A percentile compares a stretch with the other conserved stretches of the same genome.
Conservation (phyloP, 2,797 vertebrate species). For the Crax fasciolata region DNA sequence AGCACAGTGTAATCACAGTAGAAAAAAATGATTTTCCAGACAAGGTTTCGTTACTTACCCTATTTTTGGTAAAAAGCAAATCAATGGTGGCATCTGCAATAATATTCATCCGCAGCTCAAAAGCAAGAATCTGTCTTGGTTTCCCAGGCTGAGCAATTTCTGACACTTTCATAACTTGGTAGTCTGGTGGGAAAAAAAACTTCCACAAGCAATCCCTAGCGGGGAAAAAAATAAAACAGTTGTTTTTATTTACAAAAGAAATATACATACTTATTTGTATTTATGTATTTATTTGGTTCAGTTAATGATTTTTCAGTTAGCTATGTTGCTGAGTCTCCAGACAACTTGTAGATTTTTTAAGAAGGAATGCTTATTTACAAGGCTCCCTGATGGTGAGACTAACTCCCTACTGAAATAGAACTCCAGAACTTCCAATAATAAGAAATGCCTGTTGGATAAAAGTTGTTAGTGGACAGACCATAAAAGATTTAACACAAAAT, state of each 20-base stretch:
- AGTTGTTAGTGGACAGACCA: not conserved
- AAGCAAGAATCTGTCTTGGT: slow-evolving; percentile 95
- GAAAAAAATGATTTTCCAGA: not conserved
- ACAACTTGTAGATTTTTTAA: not conserved
- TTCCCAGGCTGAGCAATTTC: slow-evolving; percentile 92
- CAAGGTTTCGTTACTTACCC: slow-evolving; percentile 85
- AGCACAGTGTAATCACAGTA: not conserved
- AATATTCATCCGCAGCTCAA: slow-evolving; percentile 99
- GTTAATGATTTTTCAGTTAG: not conserved
- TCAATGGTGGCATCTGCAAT: slow-evolving; percentile 99
- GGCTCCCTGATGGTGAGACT: not conserved
- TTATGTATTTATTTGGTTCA: not conserved
- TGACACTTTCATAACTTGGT: slow-evolving; percentile 94
- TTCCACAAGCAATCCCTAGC: slow-evolving; percentile 97
- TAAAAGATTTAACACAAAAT: not conserved
- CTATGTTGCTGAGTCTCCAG: not conserved
- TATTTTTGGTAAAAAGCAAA: slow-evolving; percentile 98
- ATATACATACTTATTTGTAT: not conserved
- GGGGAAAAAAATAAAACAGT: not conserved
- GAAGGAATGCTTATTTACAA: not conserved
- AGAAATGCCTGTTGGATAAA: not conserved
- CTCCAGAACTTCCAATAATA: not conserved
- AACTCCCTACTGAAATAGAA: not conserved
- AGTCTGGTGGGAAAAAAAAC: slow-evolving; percentile 98
- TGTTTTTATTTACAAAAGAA: not conserved